Conservation (phyloP, 2,888 invertebrate genomes). For the Sabatieria punctata region DNA sequence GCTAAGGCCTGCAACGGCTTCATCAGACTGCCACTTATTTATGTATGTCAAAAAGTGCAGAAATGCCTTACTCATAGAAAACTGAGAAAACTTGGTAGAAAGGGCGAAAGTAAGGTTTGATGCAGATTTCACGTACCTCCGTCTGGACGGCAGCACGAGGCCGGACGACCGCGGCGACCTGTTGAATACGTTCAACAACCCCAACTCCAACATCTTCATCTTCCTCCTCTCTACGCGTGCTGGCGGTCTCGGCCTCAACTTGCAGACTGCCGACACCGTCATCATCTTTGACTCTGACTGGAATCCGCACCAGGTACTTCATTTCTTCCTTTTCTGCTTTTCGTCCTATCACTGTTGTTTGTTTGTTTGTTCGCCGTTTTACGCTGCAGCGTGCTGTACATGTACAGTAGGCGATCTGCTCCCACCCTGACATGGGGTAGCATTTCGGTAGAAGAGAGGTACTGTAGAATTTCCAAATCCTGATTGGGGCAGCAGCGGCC, state of each 20-base stretch:
- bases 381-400: too few relatives aligned
- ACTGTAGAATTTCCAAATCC: too few relatives aligned
- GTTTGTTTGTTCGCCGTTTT: too few relatives aligned
- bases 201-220: conserved; percentile 74
- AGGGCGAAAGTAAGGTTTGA: neutral
- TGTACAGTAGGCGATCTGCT: too few relatives aligned
- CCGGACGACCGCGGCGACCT: conserved; percentile 92
- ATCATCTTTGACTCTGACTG: conserved; percentile 98
- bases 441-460: too few relatives aligned
- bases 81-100: neutral
- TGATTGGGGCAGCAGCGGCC: too few relatives aligned
- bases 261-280: conserved; percentile 96
- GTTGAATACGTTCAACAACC: conserved; percentile 69
- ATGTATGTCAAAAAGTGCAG: too few relatives aligned
- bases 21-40: too few relatives aligned
- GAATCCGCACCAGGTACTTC: conserved; percentile 90
- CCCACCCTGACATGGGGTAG: too few relatives aligned
- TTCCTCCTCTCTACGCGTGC: conserved; percentile 92
- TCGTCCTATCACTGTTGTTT: too few relatives aligned
- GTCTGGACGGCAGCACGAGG: conserved; percentile 93
- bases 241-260: conserved; percentile 89
- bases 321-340: too few relatives aligned
- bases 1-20: too few relatives aligned
- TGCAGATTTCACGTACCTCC: conserved; percentile 57
- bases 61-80: neutral